phyloP scores from a whole-genome alignment of 2,113 vertebrate species.

The Cinclus cinclus region DNA sequence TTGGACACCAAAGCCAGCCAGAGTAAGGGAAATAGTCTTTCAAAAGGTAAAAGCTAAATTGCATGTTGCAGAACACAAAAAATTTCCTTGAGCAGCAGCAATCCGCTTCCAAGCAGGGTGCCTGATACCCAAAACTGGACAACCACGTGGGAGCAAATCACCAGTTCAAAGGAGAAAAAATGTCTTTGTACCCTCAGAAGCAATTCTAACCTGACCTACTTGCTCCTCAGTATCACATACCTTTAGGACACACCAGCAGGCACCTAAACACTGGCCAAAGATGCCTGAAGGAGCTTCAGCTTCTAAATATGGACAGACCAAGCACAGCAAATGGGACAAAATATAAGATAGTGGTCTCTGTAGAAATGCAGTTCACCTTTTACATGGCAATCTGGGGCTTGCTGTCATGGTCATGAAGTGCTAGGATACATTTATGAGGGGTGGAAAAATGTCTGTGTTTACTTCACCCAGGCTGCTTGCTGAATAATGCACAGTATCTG shows the following conservation, averaged over 20 bases:
- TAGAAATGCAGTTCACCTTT: background rate
- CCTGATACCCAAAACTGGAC: background rate
- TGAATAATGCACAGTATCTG: background rate
- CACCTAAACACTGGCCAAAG: background rate
- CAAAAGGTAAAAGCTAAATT: background rate
- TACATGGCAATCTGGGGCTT: background rate
- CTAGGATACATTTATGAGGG: background rate
- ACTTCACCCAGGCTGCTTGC: background rate
- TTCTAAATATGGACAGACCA: background rate
- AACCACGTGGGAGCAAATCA: background rate
- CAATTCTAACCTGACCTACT: background rate
- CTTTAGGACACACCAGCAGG: background rate
- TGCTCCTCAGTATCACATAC: accelerated
- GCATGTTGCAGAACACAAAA: background rate
- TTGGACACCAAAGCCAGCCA: background rate
- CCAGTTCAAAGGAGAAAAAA: background rate
- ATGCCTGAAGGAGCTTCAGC: background rate
- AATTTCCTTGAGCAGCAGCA: background rate
- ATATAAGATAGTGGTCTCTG: background rate
- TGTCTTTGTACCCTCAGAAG: background rate
- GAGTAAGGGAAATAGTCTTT: background rate
- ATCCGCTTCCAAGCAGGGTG: background rate
- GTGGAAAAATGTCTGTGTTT: background rate
- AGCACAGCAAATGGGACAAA: background rate
- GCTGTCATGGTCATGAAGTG: background rate